Evolutionary conservation across 2,113 vertebrate genomes (phyloP), one percentile per base, ranked within the genome.

Genomic region (Pterophyllum scalare): DNA sequence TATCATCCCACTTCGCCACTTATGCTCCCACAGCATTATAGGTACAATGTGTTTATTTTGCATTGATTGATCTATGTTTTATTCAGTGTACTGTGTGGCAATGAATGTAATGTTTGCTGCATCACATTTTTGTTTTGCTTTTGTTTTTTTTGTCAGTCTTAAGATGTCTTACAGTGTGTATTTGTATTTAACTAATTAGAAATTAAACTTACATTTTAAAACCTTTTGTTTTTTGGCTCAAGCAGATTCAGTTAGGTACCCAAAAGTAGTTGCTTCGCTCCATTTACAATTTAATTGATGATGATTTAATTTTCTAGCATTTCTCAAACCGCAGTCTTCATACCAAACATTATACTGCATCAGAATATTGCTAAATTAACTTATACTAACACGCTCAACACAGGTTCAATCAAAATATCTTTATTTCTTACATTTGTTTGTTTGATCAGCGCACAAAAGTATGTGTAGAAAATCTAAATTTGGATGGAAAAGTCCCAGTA

Each of bases 401-500:
- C 80, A 84, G 15, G 28, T 61, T 74, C 19, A 72, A 13, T 22
- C 43, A 65, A 65, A 85, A 59, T 9, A 2, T 26, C 31, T 83
- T 84, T 75, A 61, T 80, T 80, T 57, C 6, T 64, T 14, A 33
- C 12, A 76, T 60, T 49, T 72, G 8, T 70, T 70, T 46, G 84
- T 31, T 81, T 67, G 58, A 40, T 74, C 26, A 67, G 43, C 38
- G n/a, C 5, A 31, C 19, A 78, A 67, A 43, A 84, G 79, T 31
- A 28, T 11, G 3, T 52, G 64, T 65, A 35, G 20, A 84, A 85
- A 75, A 52, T 83, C 67, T 88, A 86, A 84, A 83, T 79, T 7
- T 78, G 59, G 62, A 78, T 43, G 20, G 28, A 79, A 88, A 92
- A 86, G 40, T 81, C 82, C 88, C 87, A 24, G 58, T 58, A 64